A percentile compares a stretch with the other conserved stretches of the same genome.
Conservation (phyloP, 2,797 vertebrate genomes). For the Apodemus agrarius region DNA sequence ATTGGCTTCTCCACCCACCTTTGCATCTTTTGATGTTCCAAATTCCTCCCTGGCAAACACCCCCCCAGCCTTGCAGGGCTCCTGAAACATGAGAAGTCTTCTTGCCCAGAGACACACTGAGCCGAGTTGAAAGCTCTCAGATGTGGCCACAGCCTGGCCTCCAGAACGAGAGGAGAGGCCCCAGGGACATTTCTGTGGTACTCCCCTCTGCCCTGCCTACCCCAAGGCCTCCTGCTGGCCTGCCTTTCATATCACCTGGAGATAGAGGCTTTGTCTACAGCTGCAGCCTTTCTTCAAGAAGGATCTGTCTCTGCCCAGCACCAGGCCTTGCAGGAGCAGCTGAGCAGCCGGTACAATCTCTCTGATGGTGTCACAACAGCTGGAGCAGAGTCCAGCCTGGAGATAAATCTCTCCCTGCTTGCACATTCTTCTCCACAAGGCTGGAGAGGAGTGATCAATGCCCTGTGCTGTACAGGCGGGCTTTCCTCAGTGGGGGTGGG, state of each 20-base stretch:
- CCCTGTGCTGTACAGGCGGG: slow-evolving; percentile 23
- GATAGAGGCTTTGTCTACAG: background rate
- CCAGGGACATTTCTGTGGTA: background rate
- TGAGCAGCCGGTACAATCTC: background rate
- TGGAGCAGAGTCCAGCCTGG: slow-evolving; percentile 63
- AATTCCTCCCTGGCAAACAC: slow-evolving; percentile 79
- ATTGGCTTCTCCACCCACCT: slow-evolving; percentile 79
- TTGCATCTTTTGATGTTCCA: slow-evolving; percentile 81
- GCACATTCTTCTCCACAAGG: slow-evolving; percentile 67
- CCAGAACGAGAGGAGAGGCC: background rate
- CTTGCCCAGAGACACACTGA: slow-evolving; percentile 49
- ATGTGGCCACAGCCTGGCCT: slow-evolving; percentile 70
- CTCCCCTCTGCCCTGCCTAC: background rate
- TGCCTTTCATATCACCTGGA: slow-evolving; percentile 21
- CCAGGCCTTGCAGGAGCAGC: background rate
- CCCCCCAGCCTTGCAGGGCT: slow-evolving; percentile 77
- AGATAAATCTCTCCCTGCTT: slow-evolving; percentile 73
- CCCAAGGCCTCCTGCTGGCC: background rate
- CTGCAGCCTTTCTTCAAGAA: background rate
- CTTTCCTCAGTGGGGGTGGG: slow-evolving; percentile 59
- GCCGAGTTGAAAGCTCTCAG: slow-evolving; percentile 74
- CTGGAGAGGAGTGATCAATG: slow-evolving; percentile 69
- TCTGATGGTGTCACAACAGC: slow-evolving; percentile 63
- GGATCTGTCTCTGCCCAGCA: background rate
- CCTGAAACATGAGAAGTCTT: slow-evolving; percentile 82